These are phyloP conservation scores for Pteruthius melanotis DNA, from an alignment of 2,113 vertebrate species.

Conservation along the genomic window DNA sequence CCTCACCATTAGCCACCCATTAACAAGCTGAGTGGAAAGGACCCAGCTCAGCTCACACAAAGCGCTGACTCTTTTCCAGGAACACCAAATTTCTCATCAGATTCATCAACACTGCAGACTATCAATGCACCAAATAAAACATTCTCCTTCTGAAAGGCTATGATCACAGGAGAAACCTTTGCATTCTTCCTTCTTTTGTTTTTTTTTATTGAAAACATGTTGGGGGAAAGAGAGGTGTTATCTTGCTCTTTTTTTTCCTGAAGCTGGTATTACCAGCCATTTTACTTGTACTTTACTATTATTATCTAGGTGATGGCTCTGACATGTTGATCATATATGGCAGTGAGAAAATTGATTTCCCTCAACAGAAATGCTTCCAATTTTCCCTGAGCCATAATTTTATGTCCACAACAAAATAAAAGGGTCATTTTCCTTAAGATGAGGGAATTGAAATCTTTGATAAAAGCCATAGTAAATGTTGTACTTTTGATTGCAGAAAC, in stretches of 20 bases:
- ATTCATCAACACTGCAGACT: constrained; percentile 68
- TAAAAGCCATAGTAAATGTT: constrained; percentile 88
- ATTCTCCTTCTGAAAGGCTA: constrained; percentile 25
- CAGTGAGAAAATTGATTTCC: constrained; percentile 98
- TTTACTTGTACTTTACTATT: constrained; percentile 82
- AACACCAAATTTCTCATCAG: constrained; percentile 69
- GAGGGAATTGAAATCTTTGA: constrained; percentile 93
- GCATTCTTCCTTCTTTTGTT: background rate
- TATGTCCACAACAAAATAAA: constrained; percentile 99
- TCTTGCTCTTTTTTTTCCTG: constrained; percentile 57
- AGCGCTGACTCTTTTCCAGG: constrained; percentile 69
- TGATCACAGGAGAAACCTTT: constrained; percentile 15
- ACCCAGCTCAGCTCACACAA: constrained; percentile 70
- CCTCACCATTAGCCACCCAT: constrained; percentile 79
- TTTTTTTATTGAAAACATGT: constrained; percentile 30
- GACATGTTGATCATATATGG: constrained; percentile 90
- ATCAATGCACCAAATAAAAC: constrained; percentile 58
- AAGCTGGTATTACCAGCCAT: constrained; percentile 78
- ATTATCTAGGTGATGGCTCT: constrained; percentile 86
- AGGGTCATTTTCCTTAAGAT: constrained; percentile 94
- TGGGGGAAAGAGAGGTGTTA: constrained; percentile 21
- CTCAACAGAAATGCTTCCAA: constrained; percentile 94
- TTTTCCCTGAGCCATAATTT: constrained; percentile 98
- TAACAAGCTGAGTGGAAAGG: constrained; percentile 77
- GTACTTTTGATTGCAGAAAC: constrained; percentile 85